phyloP scores from a whole-genome alignment of 2,888 invertebrate species.

The Drosophila conformis region DNA sequence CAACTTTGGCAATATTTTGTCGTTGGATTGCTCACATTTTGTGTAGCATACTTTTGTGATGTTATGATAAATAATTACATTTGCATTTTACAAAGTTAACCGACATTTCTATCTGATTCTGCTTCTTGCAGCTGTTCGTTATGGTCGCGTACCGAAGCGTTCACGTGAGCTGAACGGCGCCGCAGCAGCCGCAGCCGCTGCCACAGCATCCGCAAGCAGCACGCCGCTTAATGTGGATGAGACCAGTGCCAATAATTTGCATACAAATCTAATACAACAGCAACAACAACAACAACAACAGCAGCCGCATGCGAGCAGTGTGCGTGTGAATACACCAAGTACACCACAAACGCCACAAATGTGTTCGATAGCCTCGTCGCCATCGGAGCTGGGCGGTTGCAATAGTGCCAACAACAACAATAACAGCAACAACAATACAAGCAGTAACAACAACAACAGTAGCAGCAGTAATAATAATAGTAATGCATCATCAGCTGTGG shows the following conservation, averaged over 20 bases:
- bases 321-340: constrained; percentile 86
- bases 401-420: constrained; percentile 81
- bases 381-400: constrained; percentile 84
- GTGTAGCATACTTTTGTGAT: constrained; percentile 28
- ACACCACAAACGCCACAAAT: constrained; percentile 86
- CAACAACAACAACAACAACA: constrained; percentile 58
- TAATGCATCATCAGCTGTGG: constrained; percentile 72
- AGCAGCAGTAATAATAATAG: constrained; percentile 64
- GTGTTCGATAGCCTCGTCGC: constrained; percentile 85
- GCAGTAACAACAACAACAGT: constrained; percentile 57
- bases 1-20: fast-evolving
- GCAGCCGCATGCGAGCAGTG: constrained; percentile 75
- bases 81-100: constrained; percentile 7
- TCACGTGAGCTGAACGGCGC: constrained; percentile 90
- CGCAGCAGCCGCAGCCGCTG: constrained; percentile 57
- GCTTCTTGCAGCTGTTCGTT: constrained; percentile 93
- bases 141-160: constrained; percentile 97
- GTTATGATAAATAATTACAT: background rate
- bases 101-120: constrained; percentile 1
- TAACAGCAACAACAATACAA: constrained; percentile 40
- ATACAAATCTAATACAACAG: constrained; percentile 61
- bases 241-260: constrained; percentile 64
- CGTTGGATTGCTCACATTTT: background rate
- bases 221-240: constrained; percentile 72
- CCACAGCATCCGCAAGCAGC: constrained; percentile 52